A percentile compares a stretch with the other conserved stretches of the same genome.
Evolutionary conservation across 2,888 invertebrate genomes (phyloP).

Genomic region (Ophraella communa): DNA sequence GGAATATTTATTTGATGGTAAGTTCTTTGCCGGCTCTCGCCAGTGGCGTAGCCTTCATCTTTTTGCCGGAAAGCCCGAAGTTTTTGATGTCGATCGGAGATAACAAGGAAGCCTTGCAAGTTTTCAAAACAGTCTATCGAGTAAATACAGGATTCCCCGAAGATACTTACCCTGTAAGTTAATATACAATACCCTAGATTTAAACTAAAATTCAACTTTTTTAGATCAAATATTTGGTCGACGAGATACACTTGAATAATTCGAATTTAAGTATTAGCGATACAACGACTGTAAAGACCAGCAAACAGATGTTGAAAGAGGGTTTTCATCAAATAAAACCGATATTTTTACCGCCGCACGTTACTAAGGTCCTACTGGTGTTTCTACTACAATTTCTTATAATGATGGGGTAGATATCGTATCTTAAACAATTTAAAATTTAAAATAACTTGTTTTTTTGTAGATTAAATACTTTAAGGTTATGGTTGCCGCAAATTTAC

Average conservation of each 20-base stretch:
- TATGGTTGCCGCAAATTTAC: slow-evolving; percentile 88
- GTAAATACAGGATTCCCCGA: slow-evolving; percentile 69
- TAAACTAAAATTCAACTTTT: slow-evolving; percentile 13
- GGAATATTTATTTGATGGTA: slow-evolving; percentile 69
- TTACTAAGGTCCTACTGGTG: slow-evolving; percentile 67
- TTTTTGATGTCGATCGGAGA: slow-evolving; percentile 75
- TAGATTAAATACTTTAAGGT: slow-evolving; percentile 75
- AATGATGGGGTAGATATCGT: slow-evolving; percentile 67
- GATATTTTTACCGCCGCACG: slow-evolving; percentile 69
- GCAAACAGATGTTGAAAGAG: slow-evolving; percentile 63
- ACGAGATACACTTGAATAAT: slow-evolving; percentile 48
- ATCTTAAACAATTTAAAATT: not conserved
- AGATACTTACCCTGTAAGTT: slow-evolving; percentile 70
- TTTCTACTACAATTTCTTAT: slow-evolving; percentile 71
- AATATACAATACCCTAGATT: not conserved
- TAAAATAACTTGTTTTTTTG: slow-evolving; percentile 26
- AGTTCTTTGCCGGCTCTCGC: slow-evolving; percentile 71
- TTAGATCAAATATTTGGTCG: slow-evolving; percentile 56
- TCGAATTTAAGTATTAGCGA: slow-evolving; percentile 46
- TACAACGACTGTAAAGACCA: slow-evolving; percentile 48
- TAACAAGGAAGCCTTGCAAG: slow-evolving; percentile 69
- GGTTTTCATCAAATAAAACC: slow-evolving; percentile 71
- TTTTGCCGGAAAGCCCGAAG: slow-evolving; percentile 80
- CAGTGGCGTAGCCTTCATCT: slow-evolving; percentile 67
- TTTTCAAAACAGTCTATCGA: slow-evolving; percentile 70